Conservation (phyloP, 2,888 invertebrate genomes). For the Herminia tarsipennalis region DNA sequence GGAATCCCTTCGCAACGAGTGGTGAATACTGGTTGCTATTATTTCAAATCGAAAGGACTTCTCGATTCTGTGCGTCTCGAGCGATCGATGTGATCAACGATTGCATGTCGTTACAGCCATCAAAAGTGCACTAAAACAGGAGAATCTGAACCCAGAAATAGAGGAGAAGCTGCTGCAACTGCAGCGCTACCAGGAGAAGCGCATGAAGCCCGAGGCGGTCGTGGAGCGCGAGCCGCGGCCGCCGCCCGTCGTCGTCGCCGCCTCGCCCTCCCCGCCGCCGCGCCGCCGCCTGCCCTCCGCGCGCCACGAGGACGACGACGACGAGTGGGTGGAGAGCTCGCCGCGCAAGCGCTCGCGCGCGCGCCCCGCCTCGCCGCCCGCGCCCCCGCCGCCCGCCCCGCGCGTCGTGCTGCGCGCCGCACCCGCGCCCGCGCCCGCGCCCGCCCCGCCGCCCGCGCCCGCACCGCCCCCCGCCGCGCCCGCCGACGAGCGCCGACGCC, state of each 20-base stretch:
- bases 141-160: slow-evolving; percentile 96
- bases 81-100: not conserved
- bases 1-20: no score
- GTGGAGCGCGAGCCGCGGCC: slow-evolving; percentile 69
- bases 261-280: slow-evolving; percentile 56
- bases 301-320: slow-evolving; percentile 74
- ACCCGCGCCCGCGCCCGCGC: slow-evolving; percentile 27
- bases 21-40: no score
- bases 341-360: slow-evolving; percentile 64
- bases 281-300: slow-evolving; percentile 62
- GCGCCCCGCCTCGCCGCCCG: slow-evolving; percentile 38
- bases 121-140: slow-evolving; percentile 95
- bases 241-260: slow-evolving; percentile 48
- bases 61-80: not conserved
- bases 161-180: slow-evolving; percentile 95
- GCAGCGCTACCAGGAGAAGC: slow-evolving; percentile 93
- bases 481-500: slow-evolving; percentile 81
- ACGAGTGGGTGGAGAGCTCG: slow-evolving; percentile 75
- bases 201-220: slow-evolving; percentile 87
- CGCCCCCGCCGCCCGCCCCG: slow-evolving; percentile 24
- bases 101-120: slow-evolving; percentile 87
- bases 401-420: slow-evolving; percentile 17
- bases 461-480: slow-evolving; percentile 57
- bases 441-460: slow-evolving; percentile 37
- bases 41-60: not conserved